Percentiles rank a stretch among this genome's conserved stretches.
phyloP scores from a whole-genome alignment of 2,888 invertebrate species.

The Xylota segnis region DNA sequence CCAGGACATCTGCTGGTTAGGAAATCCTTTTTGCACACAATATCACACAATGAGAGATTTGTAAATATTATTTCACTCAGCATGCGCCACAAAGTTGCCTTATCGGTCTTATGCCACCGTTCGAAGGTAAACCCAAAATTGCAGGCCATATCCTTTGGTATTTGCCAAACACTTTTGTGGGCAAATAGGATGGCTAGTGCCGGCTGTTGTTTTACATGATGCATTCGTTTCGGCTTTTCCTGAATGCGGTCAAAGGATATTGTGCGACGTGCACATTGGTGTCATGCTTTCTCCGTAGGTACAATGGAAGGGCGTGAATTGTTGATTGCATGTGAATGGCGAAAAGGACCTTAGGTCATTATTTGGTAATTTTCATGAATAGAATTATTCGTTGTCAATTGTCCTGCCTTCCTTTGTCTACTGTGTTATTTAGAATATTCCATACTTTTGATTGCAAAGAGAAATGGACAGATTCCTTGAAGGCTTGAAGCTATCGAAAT shows the following conservation, averaged over 20 bases:
- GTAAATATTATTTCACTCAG: slow-evolving; percentile 80
- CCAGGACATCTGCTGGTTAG: slow-evolving; percentile 63
- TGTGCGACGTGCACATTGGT: slow-evolving; percentile 39
- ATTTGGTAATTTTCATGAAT: slow-evolving; percentile 70
- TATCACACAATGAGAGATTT: slow-evolving; percentile 78
- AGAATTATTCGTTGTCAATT: slow-evolving; percentile 42
- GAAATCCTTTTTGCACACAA: slow-evolving; percentile 69
- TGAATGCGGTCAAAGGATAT: slow-evolving; percentile 60
- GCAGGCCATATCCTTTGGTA: slow-evolving; percentile 17
- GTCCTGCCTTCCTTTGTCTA: slow-evolving; percentile 35
- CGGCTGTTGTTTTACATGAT: slow-evolving; percentile 57
- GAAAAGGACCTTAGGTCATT: slow-evolving; percentile 56
- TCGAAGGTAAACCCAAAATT: slow-evolving; percentile 44
- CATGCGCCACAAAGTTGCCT: slow-evolving; percentile 79
- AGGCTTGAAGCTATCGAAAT: not conserved
- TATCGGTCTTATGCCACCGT: slow-evolving; percentile 73
- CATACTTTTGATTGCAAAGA: slow-evolving; percentile 16
- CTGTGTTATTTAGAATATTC: slow-evolving; percentile 53
- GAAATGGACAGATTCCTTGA: not conserved
- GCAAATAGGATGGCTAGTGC: slow-evolving; percentile 33
- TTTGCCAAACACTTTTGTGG: slow-evolving; percentile 58
- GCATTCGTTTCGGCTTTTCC: slow-evolving; percentile 71
- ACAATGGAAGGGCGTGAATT: slow-evolving; percentile 79
- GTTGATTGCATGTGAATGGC: slow-evolving; percentile 78
- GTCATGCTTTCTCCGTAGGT: slow-evolving; percentile 69